Evolutionary conservation across 2,113 vertebrate species (phyloP).

Genomic region (Isurus oxyrinchus): DNA sequence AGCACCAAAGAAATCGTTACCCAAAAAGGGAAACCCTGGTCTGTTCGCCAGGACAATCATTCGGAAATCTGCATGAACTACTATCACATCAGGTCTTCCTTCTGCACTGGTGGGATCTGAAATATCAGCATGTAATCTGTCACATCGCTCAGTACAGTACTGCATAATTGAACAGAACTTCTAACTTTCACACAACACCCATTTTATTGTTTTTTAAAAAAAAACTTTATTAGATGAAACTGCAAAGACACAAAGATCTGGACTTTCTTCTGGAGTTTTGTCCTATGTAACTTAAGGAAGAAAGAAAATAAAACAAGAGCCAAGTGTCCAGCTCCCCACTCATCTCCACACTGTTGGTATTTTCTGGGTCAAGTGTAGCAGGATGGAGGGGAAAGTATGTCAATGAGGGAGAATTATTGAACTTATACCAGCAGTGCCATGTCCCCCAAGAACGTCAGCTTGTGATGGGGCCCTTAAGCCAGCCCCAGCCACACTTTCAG

Average conservation of each 20-base stretch:
- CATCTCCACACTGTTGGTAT: background rate
- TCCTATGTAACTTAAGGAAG: background rate
- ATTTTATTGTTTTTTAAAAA: background rate
- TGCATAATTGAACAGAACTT: background rate
- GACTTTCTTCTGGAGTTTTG: background rate
- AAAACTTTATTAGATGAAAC: background rate
- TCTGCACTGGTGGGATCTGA: constrained; percentile 60
- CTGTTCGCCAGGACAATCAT: constrained; percentile 94
- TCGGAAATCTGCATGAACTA: constrained; percentile 91
- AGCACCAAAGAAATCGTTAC: constrained; percentile 94
- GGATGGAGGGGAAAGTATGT: too few species aligned
- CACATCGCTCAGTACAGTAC: background rate
- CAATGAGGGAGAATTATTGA: background rate
- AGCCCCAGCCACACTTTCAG: background rate
- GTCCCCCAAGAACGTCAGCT: background rate
- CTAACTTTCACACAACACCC: background rate
- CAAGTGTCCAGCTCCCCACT: background rate
- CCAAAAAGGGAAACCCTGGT: constrained; percentile 94
- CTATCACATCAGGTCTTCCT: constrained; percentile 65
- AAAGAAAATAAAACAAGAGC: background rate
- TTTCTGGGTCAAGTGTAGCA: background rate
- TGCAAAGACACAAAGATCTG: background rate
- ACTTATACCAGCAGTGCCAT: background rate
- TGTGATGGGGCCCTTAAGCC: background rate
- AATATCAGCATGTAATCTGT: constrained; percentile 33